These are phyloP conservation scores for Marasmarcha lunaedactyla DNA, from an alignment of 2,888 invertebrate genomes.

Conservation along the genomic window DNA sequence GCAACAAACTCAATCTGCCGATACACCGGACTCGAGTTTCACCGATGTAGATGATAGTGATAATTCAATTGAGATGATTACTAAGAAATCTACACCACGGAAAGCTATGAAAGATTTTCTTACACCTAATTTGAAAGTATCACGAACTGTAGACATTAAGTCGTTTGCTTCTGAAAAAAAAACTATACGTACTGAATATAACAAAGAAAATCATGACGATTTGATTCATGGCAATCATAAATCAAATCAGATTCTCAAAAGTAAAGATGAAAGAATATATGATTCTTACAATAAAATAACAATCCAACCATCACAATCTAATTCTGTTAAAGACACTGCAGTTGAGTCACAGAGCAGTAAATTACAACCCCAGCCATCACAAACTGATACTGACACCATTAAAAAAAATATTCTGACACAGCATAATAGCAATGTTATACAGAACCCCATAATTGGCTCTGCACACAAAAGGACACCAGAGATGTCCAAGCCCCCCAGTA, in stretches of 20 bases:
- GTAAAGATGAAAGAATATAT: background rate
- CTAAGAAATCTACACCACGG: slow-evolving; percentile 23
- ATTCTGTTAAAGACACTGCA: background rate
- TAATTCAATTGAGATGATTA: slow-evolving; percentile 36
- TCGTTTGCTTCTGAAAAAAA: slow-evolving; percentile 41
- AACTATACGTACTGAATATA: slow-evolving; percentile 20
- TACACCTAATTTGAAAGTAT: slow-evolving; percentile 30
- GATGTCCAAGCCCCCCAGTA: slow-evolving; percentile 24
- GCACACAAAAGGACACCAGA: slow-evolving; percentile 38
- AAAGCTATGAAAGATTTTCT: slow-evolving; percentile 27
- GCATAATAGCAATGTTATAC: slow-evolving; percentile 20
- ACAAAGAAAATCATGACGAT: slow-evolving; percentile 36
- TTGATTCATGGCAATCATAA: slow-evolving; percentile 16
- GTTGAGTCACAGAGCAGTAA: background rate
- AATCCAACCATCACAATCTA: background rate
- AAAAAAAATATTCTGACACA: slow-evolving; percentile 29
- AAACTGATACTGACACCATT: slow-evolving; percentile 27
- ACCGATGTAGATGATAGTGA: slow-evolving; percentile 45
- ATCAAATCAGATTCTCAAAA: slow-evolving; percentile 19
- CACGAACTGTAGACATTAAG: slow-evolving; percentile 27
- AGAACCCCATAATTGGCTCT: slow-evolving; percentile 6
- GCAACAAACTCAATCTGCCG: slow-evolving; percentile 18
- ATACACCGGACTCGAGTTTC: slow-evolving; percentile 38
- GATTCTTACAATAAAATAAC: background rate
- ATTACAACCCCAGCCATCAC: slow-evolving; percentile 2